Evolutionary conservation across 2,888 invertebrate species (phyloP).

Genomic region (Scaptomyza parva): DNA sequence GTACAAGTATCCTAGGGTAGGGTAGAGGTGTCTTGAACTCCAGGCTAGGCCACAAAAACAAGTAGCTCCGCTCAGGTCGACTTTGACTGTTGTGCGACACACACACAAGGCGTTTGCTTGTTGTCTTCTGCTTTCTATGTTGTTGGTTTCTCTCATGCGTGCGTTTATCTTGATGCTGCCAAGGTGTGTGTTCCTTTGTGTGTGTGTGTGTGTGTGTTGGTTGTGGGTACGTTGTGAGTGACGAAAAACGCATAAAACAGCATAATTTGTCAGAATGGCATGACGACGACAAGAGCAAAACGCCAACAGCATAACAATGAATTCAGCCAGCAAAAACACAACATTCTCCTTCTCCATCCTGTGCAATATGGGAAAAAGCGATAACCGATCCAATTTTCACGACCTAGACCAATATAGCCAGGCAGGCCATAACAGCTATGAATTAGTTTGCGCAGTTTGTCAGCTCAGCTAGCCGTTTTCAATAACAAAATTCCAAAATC

Average conservation of each 20-base stretch:
- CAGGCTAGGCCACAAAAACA: constrained; percentile 64
- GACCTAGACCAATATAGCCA: background rate
- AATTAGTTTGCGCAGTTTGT: background rate
- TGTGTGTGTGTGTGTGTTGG: constrained; percentile 26
- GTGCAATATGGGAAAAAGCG: background rate
- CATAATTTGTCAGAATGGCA: constrained; percentile 76
- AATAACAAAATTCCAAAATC: constrained; percentile 7
- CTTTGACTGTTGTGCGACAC: constrained; percentile 26
- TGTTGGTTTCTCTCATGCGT: constrained; percentile 59
- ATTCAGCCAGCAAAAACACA: constrained; percentile 22
- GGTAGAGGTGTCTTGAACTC: constrained; percentile 1
- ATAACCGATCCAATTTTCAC: background rate
- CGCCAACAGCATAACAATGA: constrained; percentile 73
- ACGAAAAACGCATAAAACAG: constrained; percentile 75
- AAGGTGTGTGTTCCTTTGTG: constrained; percentile 1
- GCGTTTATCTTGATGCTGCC: constrained; percentile 56
- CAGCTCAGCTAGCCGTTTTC: background rate
- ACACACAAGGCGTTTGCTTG: constrained; percentile 24
- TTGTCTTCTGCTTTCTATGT: constrained; percentile 1
- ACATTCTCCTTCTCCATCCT: background rate
- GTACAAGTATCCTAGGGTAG: constrained; percentile 13
- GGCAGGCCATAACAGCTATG: background rate
- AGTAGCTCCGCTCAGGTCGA: constrained; percentile 53
- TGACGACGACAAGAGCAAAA: constrained; percentile 40
- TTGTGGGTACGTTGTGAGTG: constrained; percentile 37